These are phyloP conservation scores for Linnaemya vulpina DNA, from an alignment of 2,888 invertebrate genomes.

Conservation along the genomic window DNA sequence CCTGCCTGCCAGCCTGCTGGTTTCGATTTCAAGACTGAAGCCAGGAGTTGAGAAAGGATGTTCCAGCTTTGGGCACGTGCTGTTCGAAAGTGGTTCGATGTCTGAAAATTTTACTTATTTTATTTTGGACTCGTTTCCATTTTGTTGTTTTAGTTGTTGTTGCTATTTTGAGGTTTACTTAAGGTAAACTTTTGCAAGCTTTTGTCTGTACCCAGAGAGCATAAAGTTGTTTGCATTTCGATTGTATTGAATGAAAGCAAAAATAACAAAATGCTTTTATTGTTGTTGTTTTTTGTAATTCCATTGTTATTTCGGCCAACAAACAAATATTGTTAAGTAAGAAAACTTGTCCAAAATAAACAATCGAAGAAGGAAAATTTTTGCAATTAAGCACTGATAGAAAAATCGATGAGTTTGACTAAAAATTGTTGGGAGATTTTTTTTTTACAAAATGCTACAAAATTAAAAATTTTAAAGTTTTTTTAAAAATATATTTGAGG, in stretches of 20 bases:
- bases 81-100: slow-evolving; percentile 20
- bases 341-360: slow-evolving; percentile 55
- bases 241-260: slow-evolving; percentile 55
- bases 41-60: slow-evolving; percentile 5
- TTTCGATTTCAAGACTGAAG: background rate
- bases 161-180: slow-evolving; percentile 62
- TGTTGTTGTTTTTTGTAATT: slow-evolving; percentile 1
- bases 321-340: slow-evolving; percentile 56
- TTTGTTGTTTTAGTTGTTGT: slow-evolving; percentile 10
- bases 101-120: background rate
- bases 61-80: slow-evolving; percentile 14
- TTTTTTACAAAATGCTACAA: no score
- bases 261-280: slow-evolving; percentile 31
- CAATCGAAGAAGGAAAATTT: slow-evolving; percentile 15
- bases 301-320: slow-evolving; percentile 48
- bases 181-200: slow-evolving; percentile 67
- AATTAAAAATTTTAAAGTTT: no score
- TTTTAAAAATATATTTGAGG: background rate
- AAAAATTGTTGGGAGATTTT: background rate
- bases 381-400: slow-evolving; percentile 54
- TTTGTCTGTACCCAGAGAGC: slow-evolving; percentile 54
- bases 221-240: slow-evolving; percentile 17
- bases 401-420: slow-evolving; percentile 55
- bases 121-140: background rate
- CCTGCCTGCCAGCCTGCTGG: background rate